Percentiles rank a stretch among this genome's conserved stretches.
Evolutionary conservation across 2,113 vertebrate species (phyloP).

Genomic region (Meleagris gallopavo): DNA sequence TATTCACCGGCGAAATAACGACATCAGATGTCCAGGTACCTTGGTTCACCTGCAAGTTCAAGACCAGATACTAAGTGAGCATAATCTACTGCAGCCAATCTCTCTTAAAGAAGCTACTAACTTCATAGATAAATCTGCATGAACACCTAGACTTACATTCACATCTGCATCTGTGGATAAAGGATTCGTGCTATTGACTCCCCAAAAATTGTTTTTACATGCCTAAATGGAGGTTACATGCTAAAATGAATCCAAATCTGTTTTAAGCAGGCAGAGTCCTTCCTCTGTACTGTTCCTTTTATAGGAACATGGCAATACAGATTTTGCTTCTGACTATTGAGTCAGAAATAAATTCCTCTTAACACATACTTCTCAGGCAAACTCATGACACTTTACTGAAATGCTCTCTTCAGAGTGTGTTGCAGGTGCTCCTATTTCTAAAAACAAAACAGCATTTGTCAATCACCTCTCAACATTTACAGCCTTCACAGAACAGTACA

Average conservation of each 20-base stretch:
- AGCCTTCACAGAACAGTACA: background rate
- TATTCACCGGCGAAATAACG: background rate
- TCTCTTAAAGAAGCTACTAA: background rate
- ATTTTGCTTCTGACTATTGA: background rate
- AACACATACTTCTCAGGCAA: background rate
- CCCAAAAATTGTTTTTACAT: background rate
- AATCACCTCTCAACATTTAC: background rate
- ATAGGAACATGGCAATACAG: background rate
- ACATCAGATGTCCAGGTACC: too few species aligned
- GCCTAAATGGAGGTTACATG: background rate
- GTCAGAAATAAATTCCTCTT: background rate
- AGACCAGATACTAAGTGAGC: background rate
- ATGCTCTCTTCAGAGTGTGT: background rate
- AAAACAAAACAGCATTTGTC: background rate
- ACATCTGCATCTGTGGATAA: background rate
- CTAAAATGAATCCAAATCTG: background rate
- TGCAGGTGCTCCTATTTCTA: background rate
- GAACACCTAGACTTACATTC: background rate
- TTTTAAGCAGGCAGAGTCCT: background rate
- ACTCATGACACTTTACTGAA: background rate
- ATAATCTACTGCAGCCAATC: background rate
- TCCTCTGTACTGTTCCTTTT: background rate
- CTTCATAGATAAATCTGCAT: rapidly evolving
- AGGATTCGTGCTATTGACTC: background rate
- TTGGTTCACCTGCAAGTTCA: background rate